phyloP scores from a whole-genome alignment of 2,113 vertebrate species.

The Empidonax alnorum region DNA sequence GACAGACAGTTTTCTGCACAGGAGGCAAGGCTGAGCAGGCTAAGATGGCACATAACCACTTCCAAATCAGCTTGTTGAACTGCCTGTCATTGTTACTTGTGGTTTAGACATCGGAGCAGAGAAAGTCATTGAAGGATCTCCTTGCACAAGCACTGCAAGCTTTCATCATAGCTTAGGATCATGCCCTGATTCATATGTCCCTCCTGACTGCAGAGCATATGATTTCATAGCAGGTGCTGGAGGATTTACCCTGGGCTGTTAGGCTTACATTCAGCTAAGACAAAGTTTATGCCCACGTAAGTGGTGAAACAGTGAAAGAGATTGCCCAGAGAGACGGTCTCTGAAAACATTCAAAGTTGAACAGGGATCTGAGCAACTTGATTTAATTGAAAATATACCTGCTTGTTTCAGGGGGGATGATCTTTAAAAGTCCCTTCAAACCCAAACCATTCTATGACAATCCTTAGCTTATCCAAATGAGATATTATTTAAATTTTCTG shows the following conservation, averaged over 20 bases:
- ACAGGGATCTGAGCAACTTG: background rate
- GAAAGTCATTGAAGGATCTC: background rate
- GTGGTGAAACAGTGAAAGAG: background rate
- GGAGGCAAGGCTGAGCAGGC: background rate
- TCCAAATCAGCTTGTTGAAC: background rate
- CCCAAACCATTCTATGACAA: background rate
- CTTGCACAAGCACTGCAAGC: background rate
- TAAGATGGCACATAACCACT: background rate
- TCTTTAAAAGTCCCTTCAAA: background rate
- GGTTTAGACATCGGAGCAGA: background rate
- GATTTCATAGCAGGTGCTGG: background rate
- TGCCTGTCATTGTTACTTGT: background rate
- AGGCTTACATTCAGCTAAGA: background rate
- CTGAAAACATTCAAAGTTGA: background rate
- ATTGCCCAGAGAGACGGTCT: background rate
- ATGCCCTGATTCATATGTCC: background rate
- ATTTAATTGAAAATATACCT: background rate
- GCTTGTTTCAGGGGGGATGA: background rate
- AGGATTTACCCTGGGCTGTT: background rate
- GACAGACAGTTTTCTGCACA: background rate
- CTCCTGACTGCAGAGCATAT: background rate
- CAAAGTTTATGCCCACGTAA: background rate
- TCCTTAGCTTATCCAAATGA: background rate
- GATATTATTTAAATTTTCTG: background rate
- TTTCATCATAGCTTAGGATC: background rate